Evolutionary conservation across 2,888 invertebrate genomes (phyloP).

Genomic region (Podabrus alpinus): DNA sequence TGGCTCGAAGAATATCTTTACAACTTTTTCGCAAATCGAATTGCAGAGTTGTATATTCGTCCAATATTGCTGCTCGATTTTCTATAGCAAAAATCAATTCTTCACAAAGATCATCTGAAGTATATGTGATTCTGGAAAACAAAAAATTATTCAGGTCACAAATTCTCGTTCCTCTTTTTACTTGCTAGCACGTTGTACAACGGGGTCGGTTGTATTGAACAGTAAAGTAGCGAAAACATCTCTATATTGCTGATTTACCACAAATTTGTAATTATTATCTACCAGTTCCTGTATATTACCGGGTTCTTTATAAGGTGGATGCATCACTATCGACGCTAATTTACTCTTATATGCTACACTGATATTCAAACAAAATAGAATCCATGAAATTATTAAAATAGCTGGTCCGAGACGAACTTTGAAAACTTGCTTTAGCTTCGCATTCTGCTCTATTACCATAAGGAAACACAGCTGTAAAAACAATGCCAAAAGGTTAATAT

Average conservation of each 20-base stretch:
- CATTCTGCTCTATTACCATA: conserved; percentile 15
- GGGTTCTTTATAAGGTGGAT: conserved; percentile 28
- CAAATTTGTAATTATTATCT: conserved; percentile 18
- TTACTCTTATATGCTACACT: conserved; percentile 28
- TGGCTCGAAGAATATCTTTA: not conserved
- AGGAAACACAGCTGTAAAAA: conserved; percentile 7
- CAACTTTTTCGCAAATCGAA: conserved; percentile 21
- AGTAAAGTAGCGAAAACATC: conserved; percentile 21
- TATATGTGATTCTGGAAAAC: not conserved
- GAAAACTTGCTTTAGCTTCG: conserved; percentile 7
- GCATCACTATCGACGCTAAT: conserved; percentile 21
- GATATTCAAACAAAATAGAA: conserved; percentile 17
- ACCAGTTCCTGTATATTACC: conserved; percentile 15
- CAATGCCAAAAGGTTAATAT: not conserved
- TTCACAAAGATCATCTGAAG: conserved; percentile 20
- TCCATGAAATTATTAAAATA: conserved; percentile 20
- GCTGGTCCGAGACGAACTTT: conserved; percentile 3
- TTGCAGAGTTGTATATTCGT: conserved; percentile 28
- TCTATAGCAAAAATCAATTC: conserved; percentile 21
- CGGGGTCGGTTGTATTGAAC: conserved; percentile 17
- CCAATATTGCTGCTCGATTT: conserved; percentile 23
- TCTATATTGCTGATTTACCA: conserved; percentile 16
- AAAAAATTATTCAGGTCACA: not conserved
- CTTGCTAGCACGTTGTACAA: conserved; percentile 13
- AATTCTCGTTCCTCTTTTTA: not conserved